phyloP scores from a whole-genome alignment of 2,888 invertebrate species.

The Drosophila siamana region DNA sequence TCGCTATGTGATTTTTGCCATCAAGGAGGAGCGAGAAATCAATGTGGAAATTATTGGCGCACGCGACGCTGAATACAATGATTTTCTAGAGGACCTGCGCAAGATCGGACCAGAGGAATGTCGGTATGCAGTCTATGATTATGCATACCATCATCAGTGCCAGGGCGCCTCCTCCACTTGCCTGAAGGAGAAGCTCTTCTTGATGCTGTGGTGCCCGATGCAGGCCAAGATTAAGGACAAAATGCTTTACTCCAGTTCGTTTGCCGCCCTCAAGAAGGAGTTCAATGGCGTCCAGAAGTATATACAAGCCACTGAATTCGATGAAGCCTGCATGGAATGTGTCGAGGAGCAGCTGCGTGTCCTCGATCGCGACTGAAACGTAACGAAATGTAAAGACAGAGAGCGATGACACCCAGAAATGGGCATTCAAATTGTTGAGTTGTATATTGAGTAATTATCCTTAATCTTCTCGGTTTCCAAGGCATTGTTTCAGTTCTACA shows the following conservation, averaged over 20 bases:
- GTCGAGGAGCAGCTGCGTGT: conserved; percentile 54
- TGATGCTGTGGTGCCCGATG: conserved; percentile 63
- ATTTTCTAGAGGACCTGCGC: conserved; percentile 48
- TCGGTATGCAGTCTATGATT: conserved; percentile 61
- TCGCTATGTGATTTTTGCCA: conserved; percentile 50
- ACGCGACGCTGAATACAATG: conserved; percentile 45
- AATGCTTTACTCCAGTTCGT: conserved; percentile 61
- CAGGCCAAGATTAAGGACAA: conserved; percentile 54
- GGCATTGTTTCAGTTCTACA: neutral
- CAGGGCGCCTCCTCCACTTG: conserved; percentile 39
- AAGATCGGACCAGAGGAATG: conserved; percentile 43
- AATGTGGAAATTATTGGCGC: conserved; percentile 46
- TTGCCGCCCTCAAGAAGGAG: conserved; percentile 39
- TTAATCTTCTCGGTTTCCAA: conserved; percentile 9
- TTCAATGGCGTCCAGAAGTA: conserved; percentile 55
- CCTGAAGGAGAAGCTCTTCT: conserved; percentile 56
- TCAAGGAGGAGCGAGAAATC: conserved; percentile 42
- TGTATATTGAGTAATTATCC: conserved; percentile 15
- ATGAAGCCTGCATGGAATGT: conserved; percentile 43
- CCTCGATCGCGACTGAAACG: conserved; percentile 37
- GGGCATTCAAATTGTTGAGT: conserved; percentile 27
- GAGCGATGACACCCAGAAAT: neutral
- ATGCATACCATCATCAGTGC: conserved; percentile 48
- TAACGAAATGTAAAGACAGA: no score
- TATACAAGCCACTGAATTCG: conserved; percentile 60